Evolutionary conservation across 2,113 vertebrate species (phyloP), one percentile per base, ranked within the genome.

Genomic region (Gasterosteus aculeatus): DNA sequence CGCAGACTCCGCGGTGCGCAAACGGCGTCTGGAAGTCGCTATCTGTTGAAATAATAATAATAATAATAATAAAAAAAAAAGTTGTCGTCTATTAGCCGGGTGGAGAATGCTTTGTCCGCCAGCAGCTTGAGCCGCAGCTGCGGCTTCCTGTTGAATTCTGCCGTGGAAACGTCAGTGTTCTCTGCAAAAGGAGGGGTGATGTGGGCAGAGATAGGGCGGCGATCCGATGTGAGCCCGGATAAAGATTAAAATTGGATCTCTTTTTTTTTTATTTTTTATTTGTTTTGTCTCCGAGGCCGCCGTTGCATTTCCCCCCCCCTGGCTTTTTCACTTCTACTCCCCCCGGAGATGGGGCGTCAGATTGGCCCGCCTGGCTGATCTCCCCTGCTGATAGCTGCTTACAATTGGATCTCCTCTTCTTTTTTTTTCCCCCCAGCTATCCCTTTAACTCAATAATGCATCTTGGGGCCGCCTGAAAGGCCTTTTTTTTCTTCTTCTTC

Each of bases 161-260:
- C 86, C 90, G 91, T 93, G 94, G 89, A 93, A 93, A 92, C 92
- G 93, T 92, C 92, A 87, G 91, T 92, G 93, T 93, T 94, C 88
- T 93, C 85, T 88, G 91, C 91, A 90, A 92, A 89, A 89, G 22
- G 22, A 26, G 22, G 22, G 84, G 81, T 57, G 94, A 95, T 95
- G 89, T 93, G 92, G 92, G 74, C 87, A 68, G 61, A 93, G 94
- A 95, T 94, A 93, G 90, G 7, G 87, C 87, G 75, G 90, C 83
- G 93, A 95, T 94, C 92, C 86, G 94, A 95, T 94, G 91, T 90
- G 90, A 92, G 82, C 39, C 12, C 73, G 78, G 93, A 95, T 95
- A 93, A 91, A 81, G 86, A 93, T 93, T 91, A 89, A 95, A 94
- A 94, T 93, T 93, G 92, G 93, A 93, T 94, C 89, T 91, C 92